A percentile compares a stretch with the other conserved stretches of the same genome.
Conservation (phyloP, 2,113 vertebrate species). For the Nanger granti region DNA sequence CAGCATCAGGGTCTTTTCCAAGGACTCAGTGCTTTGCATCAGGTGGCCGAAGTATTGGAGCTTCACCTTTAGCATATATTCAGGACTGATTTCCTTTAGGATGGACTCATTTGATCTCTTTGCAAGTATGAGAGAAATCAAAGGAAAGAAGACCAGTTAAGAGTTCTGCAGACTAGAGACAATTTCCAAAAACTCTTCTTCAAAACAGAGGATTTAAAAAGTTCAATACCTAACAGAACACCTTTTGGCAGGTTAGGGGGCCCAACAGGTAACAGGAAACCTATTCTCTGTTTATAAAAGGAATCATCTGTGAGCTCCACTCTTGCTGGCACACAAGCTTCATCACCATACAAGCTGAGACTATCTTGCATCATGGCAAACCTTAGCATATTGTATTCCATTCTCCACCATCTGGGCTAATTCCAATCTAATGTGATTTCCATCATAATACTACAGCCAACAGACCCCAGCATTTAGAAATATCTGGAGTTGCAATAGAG, state of each 20-base stretch:
- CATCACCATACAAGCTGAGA: not conserved
- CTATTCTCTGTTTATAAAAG: not conserved
- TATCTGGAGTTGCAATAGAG: not conserved
- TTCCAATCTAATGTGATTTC: not conserved
- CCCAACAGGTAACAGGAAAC: not conserved
- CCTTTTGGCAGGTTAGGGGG: not conserved
- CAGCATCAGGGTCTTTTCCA: not conserved
- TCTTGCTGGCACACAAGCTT: fast-evolving
- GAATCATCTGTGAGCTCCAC: not conserved
- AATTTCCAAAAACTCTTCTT: not conserved
- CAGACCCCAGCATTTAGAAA: not conserved
- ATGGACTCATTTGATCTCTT: not conserved
- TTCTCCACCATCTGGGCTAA: not conserved
- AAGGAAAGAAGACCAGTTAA: not conserved
- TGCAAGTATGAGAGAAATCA: not conserved
- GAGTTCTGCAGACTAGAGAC: not conserved
- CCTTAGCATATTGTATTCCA: not conserved
- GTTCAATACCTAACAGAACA: not conserved
- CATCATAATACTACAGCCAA: not conserved
- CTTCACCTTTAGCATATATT: not conserved
- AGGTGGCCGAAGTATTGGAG: not conserved
- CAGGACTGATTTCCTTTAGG: not conserved
- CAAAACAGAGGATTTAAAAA: not conserved
- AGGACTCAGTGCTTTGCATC: not conserved
- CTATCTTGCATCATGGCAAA: not conserved